Base-by-base conservation (phyloP, 1,140 invertebrate genomes). In the Bombus cullumanus region DNA sequence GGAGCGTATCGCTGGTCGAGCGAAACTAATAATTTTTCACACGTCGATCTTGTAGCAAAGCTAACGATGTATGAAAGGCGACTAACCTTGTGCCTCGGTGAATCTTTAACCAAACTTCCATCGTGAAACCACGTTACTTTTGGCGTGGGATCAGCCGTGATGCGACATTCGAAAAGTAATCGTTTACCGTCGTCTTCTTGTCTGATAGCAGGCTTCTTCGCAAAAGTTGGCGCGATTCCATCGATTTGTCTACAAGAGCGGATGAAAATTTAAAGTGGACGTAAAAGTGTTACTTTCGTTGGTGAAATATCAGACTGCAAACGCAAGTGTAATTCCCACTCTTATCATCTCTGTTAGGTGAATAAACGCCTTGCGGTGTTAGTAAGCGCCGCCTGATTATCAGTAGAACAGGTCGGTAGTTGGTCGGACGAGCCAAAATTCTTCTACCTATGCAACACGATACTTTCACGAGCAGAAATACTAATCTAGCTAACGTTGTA, bases 161-260 rank as follows among this genome's bases (percentile, higher is more conserved):
- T 98, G 91, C 98, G 97, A 95, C 98, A 99, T 96, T 99, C 99
- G 96, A 99, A 99, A 90, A 99, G 96, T 88, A 99, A 95, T 94
- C 98, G 97, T 96, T 99, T 98, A 83, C 99, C 99, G 95, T 99
- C 98, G 94, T 99, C 98, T 95, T 99, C 98, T 95, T 99, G 98
- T 94, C 98, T 97, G 94, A 99, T 99, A 47, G 98, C 97, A 71
- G 99, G 99, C 95, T 99, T 99, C 96, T 99, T 98, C 94, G 98
- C 97, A 96, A 99, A 99, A 94, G 98, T 99, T 92, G 99, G 99
- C 94, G 99, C 98, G 95, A 98, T 97, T 92, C 98, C 98, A 96
- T 99, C 98, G 96, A 98, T 98, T 98, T 98, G 98, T 97, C 98
- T 98, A 96, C 28, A 88, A 90, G 72, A 22, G 71, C 8, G 57